These are phyloP conservation scores for Samia ricini DNA, from an alignment of 1,140 invertebrate genomes.

Conservation along the genomic window DNA sequence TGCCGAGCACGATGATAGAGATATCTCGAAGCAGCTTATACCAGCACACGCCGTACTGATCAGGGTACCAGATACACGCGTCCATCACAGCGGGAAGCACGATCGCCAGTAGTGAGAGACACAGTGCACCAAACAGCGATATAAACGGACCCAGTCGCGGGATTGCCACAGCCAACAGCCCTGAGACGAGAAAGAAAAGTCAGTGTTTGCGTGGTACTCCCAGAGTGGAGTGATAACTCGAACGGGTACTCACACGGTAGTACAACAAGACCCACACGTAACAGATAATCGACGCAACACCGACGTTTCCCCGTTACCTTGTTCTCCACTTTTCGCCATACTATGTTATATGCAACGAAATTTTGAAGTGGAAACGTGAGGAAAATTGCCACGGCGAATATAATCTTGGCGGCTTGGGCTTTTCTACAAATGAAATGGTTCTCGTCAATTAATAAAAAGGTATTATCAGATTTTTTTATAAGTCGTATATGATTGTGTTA, in stretches of 20 bases:
- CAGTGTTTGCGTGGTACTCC: background rate
- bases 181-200: slow-evolving; percentile 62
- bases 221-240: background rate
- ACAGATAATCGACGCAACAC: slow-evolving; percentile 79
- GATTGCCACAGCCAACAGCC: slow-evolving; percentile 84
- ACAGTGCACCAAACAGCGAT: slow-evolving; percentile 89
- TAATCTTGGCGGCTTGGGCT: slow-evolving; percentile 84
- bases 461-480: too few relatives aligned
- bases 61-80: slow-evolving; percentile 80
- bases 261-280: slow-evolving; percentile 74
- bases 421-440: slow-evolving; percentile 85
- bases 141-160: slow-evolving; percentile 91
- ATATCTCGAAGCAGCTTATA: slow-evolving; percentile 78
- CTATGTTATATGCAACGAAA: slow-evolving; percentile 90
- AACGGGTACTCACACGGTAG: slow-evolving; percentile 78
- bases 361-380: slow-evolving; percentile 92
- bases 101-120: slow-evolving; percentile 87
- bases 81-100: slow-evolving; percentile 92
- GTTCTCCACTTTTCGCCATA: slow-evolving; percentile 81
- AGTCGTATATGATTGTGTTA: too few relatives aligned
- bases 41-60: slow-evolving; percentile 60
- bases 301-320: slow-evolving; percentile 49
- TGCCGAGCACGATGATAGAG: slow-evolving; percentile 79
- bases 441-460: too few relatives aligned
- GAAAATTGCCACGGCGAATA: slow-evolving; percentile 89